Evolutionary conservation across 2,888 invertebrate species (phyloP).

Genomic region (Drosophila planitibia): DNA sequence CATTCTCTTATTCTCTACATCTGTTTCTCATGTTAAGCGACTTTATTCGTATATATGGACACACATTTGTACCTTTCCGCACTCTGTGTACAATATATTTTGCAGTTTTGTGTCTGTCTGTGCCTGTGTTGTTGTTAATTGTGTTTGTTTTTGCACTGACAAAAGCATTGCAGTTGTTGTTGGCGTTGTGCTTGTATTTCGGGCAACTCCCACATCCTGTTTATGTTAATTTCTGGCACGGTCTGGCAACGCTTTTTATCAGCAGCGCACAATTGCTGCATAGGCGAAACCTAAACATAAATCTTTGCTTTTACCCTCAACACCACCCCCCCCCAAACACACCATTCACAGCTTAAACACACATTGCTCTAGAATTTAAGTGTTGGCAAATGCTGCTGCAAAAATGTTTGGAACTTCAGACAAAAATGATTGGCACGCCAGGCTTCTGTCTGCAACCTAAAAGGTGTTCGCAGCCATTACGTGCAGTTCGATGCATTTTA

Average conservation of each 20-base stretch:
- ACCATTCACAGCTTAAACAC: constrained; percentile 8
- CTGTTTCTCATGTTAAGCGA: constrained; percentile 29
- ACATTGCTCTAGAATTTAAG: constrained; percentile 16
- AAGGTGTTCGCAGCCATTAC: constrained; percentile 63
- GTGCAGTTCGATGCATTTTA: constrained; percentile 72
- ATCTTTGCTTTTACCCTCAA: constrained; percentile 22
- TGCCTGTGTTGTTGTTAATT: constrained; percentile 43
- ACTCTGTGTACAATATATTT: constrained; percentile 18
- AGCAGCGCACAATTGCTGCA: constrained; percentile 39
- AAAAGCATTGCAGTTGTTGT: constrained; percentile 43
- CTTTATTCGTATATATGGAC: constrained; percentile 15
- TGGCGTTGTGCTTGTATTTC: neutral
- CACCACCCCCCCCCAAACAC: neutral
- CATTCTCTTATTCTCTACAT: constrained; percentile 6
- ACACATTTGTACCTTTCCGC: constrained; percentile 1
- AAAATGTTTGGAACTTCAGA: constrained; percentile 56
- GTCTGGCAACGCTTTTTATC: constrained; percentile 65
- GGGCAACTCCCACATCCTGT: constrained; percentile 81
- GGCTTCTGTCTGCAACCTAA: constrained; percentile 14
- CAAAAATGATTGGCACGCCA: constrained; percentile 47
- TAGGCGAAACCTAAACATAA: constrained; percentile 52
- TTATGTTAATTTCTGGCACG: constrained; percentile 76
- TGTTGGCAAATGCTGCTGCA: constrained; percentile 39
- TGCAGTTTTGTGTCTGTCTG: constrained; percentile 21
- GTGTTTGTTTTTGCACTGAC: constrained; percentile 58